These are phyloP conservation scores for Melangyna quadrimaculata DNA, from an alignment of 2,888 invertebrate genomes.

Conservation along the genomic window DNA sequence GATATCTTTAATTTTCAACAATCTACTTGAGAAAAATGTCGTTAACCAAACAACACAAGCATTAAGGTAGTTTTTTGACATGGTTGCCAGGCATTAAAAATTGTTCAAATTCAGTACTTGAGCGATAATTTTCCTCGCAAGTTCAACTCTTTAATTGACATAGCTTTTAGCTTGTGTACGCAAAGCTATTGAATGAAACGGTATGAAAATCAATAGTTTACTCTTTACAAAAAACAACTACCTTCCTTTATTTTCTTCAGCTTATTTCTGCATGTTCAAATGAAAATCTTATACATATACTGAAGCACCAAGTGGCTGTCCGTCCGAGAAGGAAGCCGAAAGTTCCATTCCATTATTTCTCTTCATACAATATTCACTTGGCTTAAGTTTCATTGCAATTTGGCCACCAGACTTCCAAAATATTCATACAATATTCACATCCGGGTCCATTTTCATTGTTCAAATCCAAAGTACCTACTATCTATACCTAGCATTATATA, in stretches of 20 bases:
- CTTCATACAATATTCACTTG: conserved; percentile 56
- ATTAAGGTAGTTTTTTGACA: too few species aligned
- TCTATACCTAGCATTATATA: too few species aligned
- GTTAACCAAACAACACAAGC: too few species aligned
- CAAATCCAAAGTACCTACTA: too few species aligned
- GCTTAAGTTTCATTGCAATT: conserved; percentile 63
- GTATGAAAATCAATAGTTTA: conserved; percentile 43
- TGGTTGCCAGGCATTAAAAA: too few species aligned
- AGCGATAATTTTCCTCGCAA: neutral
- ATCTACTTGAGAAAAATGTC: too few species aligned
- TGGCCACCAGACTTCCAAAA: conserved; percentile 59
- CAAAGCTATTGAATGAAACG: neutral
- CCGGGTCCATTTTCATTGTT: conserved; percentile 41
- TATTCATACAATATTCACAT: conserved; percentile 61
- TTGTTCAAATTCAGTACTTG: too few species aligned
- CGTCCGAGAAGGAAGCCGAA: conserved; percentile 36
- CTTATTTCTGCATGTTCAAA: neutral
- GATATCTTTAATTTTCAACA: too few species aligned
- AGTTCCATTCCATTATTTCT: conserved; percentile 55
- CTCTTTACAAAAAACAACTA: neutral
- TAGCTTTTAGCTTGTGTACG: conserved; percentile 20
- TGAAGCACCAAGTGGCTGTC: too few species aligned
- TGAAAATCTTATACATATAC: neutral
- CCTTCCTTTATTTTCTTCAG: neutral
- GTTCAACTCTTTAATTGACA: neutral